Evolutionary conservation across 2,113 vertebrate genomes (phyloP).

Genomic region (Syngnathus scovelli): DNA sequence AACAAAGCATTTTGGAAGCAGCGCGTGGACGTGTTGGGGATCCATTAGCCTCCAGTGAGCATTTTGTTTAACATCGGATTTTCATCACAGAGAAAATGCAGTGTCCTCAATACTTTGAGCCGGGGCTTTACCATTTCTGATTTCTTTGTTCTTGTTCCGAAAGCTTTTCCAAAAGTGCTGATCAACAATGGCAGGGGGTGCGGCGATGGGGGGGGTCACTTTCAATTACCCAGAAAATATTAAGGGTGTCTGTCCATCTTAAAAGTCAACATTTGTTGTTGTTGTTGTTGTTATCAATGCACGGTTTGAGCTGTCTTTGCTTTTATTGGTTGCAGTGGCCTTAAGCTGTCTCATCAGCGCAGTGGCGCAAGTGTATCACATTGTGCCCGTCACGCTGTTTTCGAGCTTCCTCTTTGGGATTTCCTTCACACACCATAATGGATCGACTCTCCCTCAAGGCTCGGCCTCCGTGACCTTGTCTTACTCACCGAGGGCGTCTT

Average conservation of each 20-base stretch:
- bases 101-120: slow-evolving; percentile 68
- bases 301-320: too few species aligned
- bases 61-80: slow-evolving; percentile 74
- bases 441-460: slow-evolving; percentile 68
- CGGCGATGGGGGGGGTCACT: slow-evolving; percentile 22
- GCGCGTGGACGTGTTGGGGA: slow-evolving; percentile 66
- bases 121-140: slow-evolving; percentile 64
- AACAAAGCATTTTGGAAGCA: slow-evolving; percentile 74
- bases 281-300: too few species aligned
- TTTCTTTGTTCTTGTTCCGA: slow-evolving; percentile 62
- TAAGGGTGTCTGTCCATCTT: background rate
- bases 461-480: slow-evolving; percentile 66
- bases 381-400: slow-evolving; percentile 71
- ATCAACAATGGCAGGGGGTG: slow-evolving; percentile 23
- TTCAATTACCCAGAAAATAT: slow-evolving; percentile 21
- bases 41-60: slow-evolving; percentile 71
- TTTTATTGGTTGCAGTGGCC: too few species aligned
- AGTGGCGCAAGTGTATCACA: slow-evolving; percentile 55
- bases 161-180: slow-evolving; percentile 59
- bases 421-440: slow-evolving; percentile 61
- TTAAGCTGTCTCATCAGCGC: background rate
- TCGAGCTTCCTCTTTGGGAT: slow-evolving; percentile 64
- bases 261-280: too few species aligned
- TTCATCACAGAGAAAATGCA: slow-evolving; percentile 71
- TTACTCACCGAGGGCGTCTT: slow-evolving; percentile 65